phyloP scores from a whole-genome alignment of 2,888 invertebrate species.

The Spisula subtruncata region DNA sequence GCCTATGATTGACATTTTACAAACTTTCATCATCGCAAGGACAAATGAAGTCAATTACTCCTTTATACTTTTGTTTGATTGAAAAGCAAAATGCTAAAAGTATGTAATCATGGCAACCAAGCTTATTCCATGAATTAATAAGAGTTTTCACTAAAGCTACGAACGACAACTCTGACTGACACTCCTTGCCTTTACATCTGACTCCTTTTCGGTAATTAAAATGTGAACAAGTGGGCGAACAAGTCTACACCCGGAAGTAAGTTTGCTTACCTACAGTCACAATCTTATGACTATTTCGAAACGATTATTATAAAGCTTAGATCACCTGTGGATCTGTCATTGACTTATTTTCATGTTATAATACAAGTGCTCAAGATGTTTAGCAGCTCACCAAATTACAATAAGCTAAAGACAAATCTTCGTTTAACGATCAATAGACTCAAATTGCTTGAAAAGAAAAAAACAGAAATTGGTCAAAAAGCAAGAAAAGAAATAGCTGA shows the following conservation, averaged over 20 bases:
- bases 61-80: no score
- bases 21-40: no score
- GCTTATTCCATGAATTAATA: no score
- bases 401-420: constrained; percentile 98
- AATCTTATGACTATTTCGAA: constrained; percentile 68
- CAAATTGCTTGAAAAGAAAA: constrained; percentile 97
- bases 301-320: neutral
- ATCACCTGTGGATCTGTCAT: neutral
- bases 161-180: no score
- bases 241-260: constrained; percentile 54
- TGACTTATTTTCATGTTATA: neutral
- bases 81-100: no score
- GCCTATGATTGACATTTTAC: no score
- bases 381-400: constrained; percentile 96
- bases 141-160: no score
- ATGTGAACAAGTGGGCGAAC: neutral
- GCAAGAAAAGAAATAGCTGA: constrained; percentile 99
- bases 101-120: no score
- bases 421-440: constrained; percentile 97
- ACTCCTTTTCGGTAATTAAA: no score
- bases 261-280: constrained; percentile 52
- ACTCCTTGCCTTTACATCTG: no score
- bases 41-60: no score
- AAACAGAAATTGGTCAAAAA: constrained; percentile 97
- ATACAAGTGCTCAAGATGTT: constrained; percentile 80